phyloP scores from a whole-genome alignment of 37 sponge, comb jelly and placozoan genomes.

The Agelas oroides region DNA sequence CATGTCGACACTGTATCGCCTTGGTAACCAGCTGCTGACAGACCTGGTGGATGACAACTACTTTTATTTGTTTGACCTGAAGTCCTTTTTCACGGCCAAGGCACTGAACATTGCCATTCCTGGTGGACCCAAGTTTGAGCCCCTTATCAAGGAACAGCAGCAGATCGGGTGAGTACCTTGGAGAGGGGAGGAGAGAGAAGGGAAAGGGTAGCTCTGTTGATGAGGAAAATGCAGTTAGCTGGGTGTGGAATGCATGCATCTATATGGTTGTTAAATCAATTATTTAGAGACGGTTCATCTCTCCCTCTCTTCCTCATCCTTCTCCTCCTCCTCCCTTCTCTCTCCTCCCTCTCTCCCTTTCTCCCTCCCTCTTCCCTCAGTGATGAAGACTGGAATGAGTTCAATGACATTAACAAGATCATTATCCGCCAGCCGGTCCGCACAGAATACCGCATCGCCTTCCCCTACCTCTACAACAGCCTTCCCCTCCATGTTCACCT shows the following conservation, averaged over 20 bases:
- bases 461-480: slow-evolving; percentile 99
- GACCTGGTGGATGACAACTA: slow-evolving; percentile 98
- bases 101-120: slow-evolving; percentile 99
- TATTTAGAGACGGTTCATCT: background rate
- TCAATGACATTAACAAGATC: slow-evolving; percentile 99
- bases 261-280: too few species aligned
- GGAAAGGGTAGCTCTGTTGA: too few species aligned
- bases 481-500: slow-evolving; percentile 98
- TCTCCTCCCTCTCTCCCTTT: background rate
- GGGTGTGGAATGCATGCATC: too few species aligned
- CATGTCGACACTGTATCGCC: slow-evolving; percentile 97
- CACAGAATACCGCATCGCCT: slow-evolving; percentile 98
- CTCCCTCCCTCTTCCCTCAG: slow-evolving; percentile 32
- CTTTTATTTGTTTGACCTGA: slow-evolving; percentile 97
- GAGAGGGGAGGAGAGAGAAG: too few species aligned
- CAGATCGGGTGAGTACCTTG: slow-evolving; percentile 52
- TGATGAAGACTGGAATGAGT: slow-evolving; percentile 99
- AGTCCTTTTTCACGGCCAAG: slow-evolving; percentile 99
- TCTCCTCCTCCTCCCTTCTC: too few species aligned
- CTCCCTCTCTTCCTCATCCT: too few species aligned
- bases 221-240: too few species aligned
- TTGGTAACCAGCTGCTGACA: slow-evolving; percentile 99
- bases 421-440: slow-evolving; percentile 97
- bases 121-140: slow-evolving; percentile 99
- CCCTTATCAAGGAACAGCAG: slow-evolving; percentile 90